These are phyloP conservation scores for Melanerpes formicivorus DNA, from an alignment of 2,113 vertebrate species.

Conservation along the genomic window DNA sequence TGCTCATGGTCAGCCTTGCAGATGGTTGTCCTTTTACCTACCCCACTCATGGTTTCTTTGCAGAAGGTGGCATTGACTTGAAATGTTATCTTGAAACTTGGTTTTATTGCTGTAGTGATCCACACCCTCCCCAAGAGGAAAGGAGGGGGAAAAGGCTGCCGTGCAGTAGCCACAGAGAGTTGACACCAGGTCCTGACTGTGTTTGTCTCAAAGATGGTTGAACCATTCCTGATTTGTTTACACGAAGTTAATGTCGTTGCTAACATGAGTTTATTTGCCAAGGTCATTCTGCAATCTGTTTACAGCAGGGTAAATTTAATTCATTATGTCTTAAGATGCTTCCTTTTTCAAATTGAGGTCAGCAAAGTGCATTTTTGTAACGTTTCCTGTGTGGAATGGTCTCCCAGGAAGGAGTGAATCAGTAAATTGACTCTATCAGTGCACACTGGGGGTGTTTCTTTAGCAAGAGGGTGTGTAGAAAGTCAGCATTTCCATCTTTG, in stretches of 20 bases:
- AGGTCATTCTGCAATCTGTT: background rate
- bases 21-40: background rate
- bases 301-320: background rate
- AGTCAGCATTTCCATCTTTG: background rate
- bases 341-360: background rate
- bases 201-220: background rate
- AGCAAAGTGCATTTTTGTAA: background rate
- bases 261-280: background rate
- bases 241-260: background rate
- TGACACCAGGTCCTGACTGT: fast-evolving
- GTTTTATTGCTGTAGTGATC: background rate
- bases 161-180: background rate
- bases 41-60: background rate
- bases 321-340: background rate
- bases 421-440: background rate
- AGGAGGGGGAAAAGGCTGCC: background rate
- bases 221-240: background rate
- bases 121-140: background rate
- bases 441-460: background rate
- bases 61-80: background rate
- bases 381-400: background rate
- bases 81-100: background rate
- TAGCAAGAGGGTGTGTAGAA: background rate
- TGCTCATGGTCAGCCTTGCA: background rate
- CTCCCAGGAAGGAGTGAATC: background rate